Evolutionary conservation across 2,888 invertebrate genomes (phyloP).

Genomic region (Trisateles emortualis): DNA sequence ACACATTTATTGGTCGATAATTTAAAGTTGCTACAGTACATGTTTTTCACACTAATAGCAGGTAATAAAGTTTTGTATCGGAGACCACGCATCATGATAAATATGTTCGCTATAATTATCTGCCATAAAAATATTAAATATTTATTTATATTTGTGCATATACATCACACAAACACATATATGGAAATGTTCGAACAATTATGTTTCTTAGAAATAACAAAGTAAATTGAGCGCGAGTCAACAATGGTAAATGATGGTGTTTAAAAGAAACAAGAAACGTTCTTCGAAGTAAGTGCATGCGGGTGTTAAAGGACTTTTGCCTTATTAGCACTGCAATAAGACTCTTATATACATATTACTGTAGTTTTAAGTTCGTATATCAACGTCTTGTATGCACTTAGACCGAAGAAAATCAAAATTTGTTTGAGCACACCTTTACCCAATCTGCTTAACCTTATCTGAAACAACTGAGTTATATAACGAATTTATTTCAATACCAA

Average conservation of each 20-base stretch:
- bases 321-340: conserved; percentile 4
- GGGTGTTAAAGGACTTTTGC: conserved; percentile 10
- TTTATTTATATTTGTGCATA: conserved; percentile 16
- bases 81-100: conserved; percentile 9
- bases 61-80: conserved; percentile 15
- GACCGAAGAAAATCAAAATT: neutral
- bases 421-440: neutral
- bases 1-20: too few relatives aligned
- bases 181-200: conserved; percentile 19
- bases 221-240: conserved; percentile 19
- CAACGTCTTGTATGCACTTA: neutral
- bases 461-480: conserved; percentile 20
- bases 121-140: conserved; percentile 26
- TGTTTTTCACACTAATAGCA: conserved; percentile 14
- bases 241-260: conserved; percentile 17
- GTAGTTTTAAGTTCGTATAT: neutral
- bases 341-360: conserved; percentile 7
- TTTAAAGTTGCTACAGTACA: neutral
- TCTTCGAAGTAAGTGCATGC: conserved; percentile 5
- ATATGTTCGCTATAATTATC: conserved; percentile 29
- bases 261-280: conserved; percentile 14
- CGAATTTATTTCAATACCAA: conserved; percentile 18
- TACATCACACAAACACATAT: conserved; percentile 7
- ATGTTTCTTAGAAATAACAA: conserved; percentile 29
- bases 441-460: conserved; percentile 21